Base-by-base conservation (phyloP, 2,888 invertebrate genomes). In the Epiperipatus broadwayi region DNA sequence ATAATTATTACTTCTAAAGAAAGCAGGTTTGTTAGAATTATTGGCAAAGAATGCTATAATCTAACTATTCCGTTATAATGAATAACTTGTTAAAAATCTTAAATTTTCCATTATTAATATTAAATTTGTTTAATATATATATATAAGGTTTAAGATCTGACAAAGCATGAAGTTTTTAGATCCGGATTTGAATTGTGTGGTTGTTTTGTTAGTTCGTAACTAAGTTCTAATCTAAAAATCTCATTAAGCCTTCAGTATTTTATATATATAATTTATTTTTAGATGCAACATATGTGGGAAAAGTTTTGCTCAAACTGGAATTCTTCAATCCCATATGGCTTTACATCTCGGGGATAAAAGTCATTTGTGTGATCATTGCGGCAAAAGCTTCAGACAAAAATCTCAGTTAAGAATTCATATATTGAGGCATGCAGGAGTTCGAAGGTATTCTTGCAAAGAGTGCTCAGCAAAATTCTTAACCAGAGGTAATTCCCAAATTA, bases 261-360 rank as follows among this genome's bases (percentile, higher is more conserved):
- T 39, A 25, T 31, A 20, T 37, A 32, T 22, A 31, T 38, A 30
- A 14, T 35, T 37, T 20, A 36, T 32, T 47, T 46, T 22, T 46
- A 60, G 59, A 29, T 54, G 53, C 42, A 43, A 44, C 18, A 36
- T 49, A 10, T 54, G 53, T 41, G 47, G 44, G 18, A 53, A 53
- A 43, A 34, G 48, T n/a, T 54, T 54, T 43, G 41, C 50, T 12
- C 53, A 54, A 40, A 46, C 47, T 7, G 50, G 53, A n/a, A 49
- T 53, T 27, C 46, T 54, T 16, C 52, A 53, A 41, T 46, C 52
- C 10, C 54, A 54, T 43, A 51, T 54, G 51, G 48, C 52, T 8
- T 47, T 52, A 44, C 54, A 54, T 41, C 45, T 49, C 19, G 47
- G 52, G 36, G 46, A 50, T 25, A 47, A 48, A 41, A 46, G 46